These are phyloP conservation scores for Stomatorhinus walkeri DNA, from an alignment of 2,797 vertebrate genomes.

Conservation along the genomic window DNA sequence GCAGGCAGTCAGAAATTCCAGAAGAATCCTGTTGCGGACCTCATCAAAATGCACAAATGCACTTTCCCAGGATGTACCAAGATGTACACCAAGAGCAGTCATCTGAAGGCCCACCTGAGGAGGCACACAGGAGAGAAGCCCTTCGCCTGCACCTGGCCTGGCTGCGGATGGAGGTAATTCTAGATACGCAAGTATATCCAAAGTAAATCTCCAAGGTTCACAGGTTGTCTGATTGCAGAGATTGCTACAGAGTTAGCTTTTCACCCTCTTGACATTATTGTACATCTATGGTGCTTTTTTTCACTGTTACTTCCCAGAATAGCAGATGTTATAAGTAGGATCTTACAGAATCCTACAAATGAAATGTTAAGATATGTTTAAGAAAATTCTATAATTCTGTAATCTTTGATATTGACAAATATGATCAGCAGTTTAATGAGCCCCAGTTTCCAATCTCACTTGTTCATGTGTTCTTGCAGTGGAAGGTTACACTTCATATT, in stretches of 20 bases:
- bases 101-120: conserved; percentile 91
- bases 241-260: not conserved
- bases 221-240: not conserved
- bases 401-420: not conserved
- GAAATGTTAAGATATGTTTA: not conserved
- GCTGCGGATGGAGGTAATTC: conserved; percentile 33
- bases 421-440: not conserved
- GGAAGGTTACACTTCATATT: not conserved
- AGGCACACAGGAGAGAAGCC: conserved; percentile 96
- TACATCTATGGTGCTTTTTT: not conserved
- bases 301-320: not conserved
- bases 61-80: conserved; percentile 89
- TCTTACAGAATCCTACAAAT: not conserved
- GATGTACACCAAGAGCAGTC: conserved; percentile 98
- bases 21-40: conserved; percentile 86
- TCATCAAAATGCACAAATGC: conserved; percentile 98
- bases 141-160: conserved; percentile 89
- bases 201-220: not conserved
- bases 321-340: not conserved
- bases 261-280: not conserved
- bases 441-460: not conserved
- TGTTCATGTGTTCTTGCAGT: not conserved
- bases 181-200: not conserved
- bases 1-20: conserved; percentile 82
- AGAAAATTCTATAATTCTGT: not conserved